A percentile compares a stretch with the other conserved stretches of the same genome.
Conservation (phyloP, 2,113 vertebrate genomes). For the Limnothrissa miodon region DNA sequence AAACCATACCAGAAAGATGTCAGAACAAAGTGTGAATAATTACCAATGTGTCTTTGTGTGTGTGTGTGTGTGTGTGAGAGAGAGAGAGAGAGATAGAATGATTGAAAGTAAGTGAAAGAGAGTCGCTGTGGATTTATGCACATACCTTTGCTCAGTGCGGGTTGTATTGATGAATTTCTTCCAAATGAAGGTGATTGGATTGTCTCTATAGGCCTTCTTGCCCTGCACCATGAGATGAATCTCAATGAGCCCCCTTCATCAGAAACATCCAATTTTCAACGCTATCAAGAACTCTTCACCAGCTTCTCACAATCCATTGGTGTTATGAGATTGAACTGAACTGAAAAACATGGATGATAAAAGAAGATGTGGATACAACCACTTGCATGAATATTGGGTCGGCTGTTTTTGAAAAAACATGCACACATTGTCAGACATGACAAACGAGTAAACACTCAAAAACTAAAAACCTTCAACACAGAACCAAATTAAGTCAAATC, state of each 20-base stretch:
- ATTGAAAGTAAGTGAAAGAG: not conserved
- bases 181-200: slow-evolving; percentile 19
- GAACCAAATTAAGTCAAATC: no score
- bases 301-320: not conserved
- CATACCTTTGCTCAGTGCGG: not conserved
- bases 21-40: not conserved
- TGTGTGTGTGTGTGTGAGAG: not conserved
- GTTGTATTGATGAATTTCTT: not conserved
- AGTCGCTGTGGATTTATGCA: not conserved
- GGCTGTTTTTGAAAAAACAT: not conserved
- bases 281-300: not conserved
- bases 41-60: not conserved
- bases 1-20: not conserved
- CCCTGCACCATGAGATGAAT: not conserved
- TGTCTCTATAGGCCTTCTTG: not conserved
- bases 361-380: not conserved
- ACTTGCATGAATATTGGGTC: not conserved
- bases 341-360: not conserved
- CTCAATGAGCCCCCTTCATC: slow-evolving; percentile 13
- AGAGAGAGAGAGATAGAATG: not conserved
- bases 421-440: not conserved
- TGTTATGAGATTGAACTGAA: not conserved
- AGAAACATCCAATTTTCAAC: not conserved
- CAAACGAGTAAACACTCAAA: no score
- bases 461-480: no score